These are phyloP conservation scores for Heliothis virescens DNA, from an alignment of 1,140 invertebrate genomes.

Conservation along the genomic window DNA sequence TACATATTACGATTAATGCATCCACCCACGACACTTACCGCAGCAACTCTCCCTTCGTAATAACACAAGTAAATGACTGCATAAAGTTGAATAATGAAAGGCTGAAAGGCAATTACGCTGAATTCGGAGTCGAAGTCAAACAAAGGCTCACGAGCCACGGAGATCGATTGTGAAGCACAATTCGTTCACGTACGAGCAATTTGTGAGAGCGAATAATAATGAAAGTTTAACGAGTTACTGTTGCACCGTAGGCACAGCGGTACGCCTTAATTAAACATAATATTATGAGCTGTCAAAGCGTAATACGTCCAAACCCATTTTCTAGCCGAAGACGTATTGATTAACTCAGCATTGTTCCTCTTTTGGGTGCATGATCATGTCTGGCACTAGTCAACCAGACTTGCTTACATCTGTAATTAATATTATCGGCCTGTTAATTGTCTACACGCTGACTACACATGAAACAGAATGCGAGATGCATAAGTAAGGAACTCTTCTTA, in stretches of 20 bases:
- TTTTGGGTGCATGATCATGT: slow-evolving; percentile 50
- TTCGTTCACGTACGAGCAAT: slow-evolving; percentile 84
- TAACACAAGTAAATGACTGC: slow-evolving; percentile 85
- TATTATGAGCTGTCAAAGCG: slow-evolving; percentile 68
- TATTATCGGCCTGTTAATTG: slow-evolving; percentile 47
- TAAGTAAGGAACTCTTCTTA: slow-evolving; percentile 67
- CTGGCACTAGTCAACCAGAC: slow-evolving; percentile 29
- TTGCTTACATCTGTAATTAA: slow-evolving; percentile 27
- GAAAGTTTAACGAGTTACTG: slow-evolving; percentile 82
- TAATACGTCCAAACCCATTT: slow-evolving; percentile 50
- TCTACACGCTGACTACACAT: slow-evolving; percentile 54
- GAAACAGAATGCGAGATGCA: slow-evolving; percentile 60
- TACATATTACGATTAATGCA: slow-evolving; percentile 85
- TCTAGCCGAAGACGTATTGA: slow-evolving; percentile 47
- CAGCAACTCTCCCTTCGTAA: slow-evolving; percentile 80
- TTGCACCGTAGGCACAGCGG: slow-evolving; percentile 61
- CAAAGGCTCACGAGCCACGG: slow-evolving; percentile 77
- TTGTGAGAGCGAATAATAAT: slow-evolving; percentile 83
- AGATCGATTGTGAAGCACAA: slow-evolving; percentile 83
- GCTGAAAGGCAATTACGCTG: slow-evolving; percentile 85
- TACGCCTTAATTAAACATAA: slow-evolving; percentile 79
- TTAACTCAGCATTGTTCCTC: slow-evolving; percentile 52
- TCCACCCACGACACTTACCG: slow-evolving; percentile 81
- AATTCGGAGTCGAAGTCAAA: slow-evolving; percentile 85
- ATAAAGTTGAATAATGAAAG: slow-evolving; percentile 86